A percentile compares a stretch with the other conserved stretches of the same genome.
Evolutionary conservation across 2,888 invertebrate species (phyloP).

Genomic region (Resseliella maxima): DNA sequence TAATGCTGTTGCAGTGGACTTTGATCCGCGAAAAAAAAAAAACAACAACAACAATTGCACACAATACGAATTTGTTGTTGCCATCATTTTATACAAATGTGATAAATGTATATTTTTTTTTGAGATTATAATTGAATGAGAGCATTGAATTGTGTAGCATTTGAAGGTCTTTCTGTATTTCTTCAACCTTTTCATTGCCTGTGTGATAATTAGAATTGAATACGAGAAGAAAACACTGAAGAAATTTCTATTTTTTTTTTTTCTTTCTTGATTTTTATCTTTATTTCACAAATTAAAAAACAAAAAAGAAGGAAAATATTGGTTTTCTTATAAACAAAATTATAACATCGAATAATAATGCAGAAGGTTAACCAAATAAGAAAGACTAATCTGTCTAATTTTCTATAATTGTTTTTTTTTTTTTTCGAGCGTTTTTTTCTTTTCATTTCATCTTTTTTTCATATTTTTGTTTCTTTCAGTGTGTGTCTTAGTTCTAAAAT

Average conservation of each 20-base stretch:
- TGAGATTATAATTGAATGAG: not conserved
- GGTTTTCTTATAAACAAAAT: constrained; percentile 30
- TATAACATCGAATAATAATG: constrained; percentile 24
- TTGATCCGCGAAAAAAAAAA: constrained; percentile 12
- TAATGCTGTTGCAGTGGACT: not conserved
- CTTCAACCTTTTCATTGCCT: not conserved
- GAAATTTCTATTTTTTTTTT: not conserved
- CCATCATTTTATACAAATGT: not conserved
- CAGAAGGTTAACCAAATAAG: not conserved
- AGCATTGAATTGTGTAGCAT: constrained; percentile 5
- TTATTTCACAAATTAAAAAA: constrained; percentile 31
- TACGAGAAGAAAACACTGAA: not conserved
- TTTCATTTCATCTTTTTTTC: not conserved
- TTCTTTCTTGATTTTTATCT: not conserved
- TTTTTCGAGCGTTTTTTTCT: not conserved
- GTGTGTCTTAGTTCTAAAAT: constrained; percentile 41
- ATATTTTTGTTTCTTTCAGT: not conserved
- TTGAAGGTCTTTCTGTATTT: constrained; percentile 10
- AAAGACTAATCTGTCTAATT: not conserved
- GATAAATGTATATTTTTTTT: constrained; percentile 16
- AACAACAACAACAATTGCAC: not conserved
- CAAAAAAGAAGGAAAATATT: not conserved
- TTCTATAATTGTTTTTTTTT: not conserved
- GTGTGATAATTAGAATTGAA: not conserved
- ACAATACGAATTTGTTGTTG: not conserved